A percentile compares a stretch with the other conserved stretches of the same genome.
Evolutionary conservation across 2,888 invertebrate genomes (phyloP).

Genomic region (Drosophila vallismaia): DNA sequence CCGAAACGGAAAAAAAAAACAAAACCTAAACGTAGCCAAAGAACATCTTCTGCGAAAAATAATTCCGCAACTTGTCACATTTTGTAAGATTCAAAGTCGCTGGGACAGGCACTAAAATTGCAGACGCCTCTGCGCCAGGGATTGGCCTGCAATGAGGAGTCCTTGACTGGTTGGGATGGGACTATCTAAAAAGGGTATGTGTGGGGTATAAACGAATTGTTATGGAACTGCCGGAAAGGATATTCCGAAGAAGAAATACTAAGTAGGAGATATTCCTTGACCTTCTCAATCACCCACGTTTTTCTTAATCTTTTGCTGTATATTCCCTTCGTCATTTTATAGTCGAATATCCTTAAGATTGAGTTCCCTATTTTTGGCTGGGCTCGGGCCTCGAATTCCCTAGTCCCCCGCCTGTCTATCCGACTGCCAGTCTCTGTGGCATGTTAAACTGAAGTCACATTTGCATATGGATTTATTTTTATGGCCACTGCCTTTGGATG

Average conservation of each 20-base stretch:
- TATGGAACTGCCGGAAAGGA: neutral
- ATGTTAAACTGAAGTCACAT: slow-evolving; percentile 55
- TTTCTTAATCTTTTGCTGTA: neutral
- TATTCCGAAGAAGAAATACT: neutral
- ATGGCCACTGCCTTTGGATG: slow-evolving; percentile 53
- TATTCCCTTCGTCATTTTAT: neutral
- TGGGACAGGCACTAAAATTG: slow-evolving; percentile 26
- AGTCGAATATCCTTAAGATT: slow-evolving; percentile 11
- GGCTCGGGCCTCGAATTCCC: slow-evolving; percentile 13
- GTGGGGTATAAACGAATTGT: slow-evolving; percentile 37
- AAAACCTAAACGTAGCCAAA: slow-evolving; percentile 5
- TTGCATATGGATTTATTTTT: slow-evolving; percentile 79
- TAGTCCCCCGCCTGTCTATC: slow-evolving; percentile 1
- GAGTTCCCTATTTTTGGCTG: slow-evolving; percentile 42
- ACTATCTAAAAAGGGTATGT: slow-evolving; percentile 54
- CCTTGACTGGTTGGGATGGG: slow-evolving; percentile 61
- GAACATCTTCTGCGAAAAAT: slow-evolving; percentile 79
- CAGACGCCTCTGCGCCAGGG: slow-evolving; percentile 73
- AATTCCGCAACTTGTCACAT: slow-evolving; percentile 78
- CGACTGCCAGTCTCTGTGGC: slow-evolving; percentile 29
- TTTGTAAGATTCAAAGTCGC: slow-evolving; percentile 60
- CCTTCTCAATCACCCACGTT: neutral
- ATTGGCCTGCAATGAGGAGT: slow-evolving; percentile 45
- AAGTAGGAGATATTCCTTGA: neutral
- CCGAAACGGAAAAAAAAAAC: neutral